Base-by-base conservation (phyloP, 2,797 vertebrate species). In the Distichodus sexfasciatus region DNA sequence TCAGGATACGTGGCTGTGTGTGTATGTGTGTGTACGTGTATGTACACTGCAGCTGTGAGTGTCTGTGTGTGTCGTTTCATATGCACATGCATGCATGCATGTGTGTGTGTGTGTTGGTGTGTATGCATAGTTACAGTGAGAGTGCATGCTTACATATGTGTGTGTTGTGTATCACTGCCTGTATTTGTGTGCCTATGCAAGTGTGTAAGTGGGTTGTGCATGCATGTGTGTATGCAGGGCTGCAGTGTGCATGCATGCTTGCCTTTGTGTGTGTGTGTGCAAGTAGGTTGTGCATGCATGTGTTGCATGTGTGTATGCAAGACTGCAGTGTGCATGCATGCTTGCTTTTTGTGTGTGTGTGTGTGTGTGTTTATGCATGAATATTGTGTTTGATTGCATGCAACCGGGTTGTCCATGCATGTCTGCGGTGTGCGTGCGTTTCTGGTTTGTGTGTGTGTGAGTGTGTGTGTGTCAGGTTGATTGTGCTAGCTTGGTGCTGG, bases 241-340 rank as follows among this genome's bases (percentile, higher is more conserved):
- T 6, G 38, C 82, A 74, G 48, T 53, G 38, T 64, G 41, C 72
- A 64, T 78, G 2, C 35, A 8, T 48, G 55, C 53, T 46, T 68
- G 23, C 36, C 12, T 38, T 41, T 48, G 57, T 78, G 44, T 75
- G 54, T 51, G 78, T 79, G 70, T 48, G 36, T 68, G 41, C 38
- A 0, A 2, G 21, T n/a, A 40, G 44, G 55, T 35, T 43, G 44
- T 54, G 54, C 72, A 60, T 71, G 50, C 31, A 1, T 5, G 11
- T 31, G 44, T 47, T 80, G 2, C 38, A 69, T 80, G 76, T 82
- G 76, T 65, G 41, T 54, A 23, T 67, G 55, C 74, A 69, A n/a
- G n/a, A n/a, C 76, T 29, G 28, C 24, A 60, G 47, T 19, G 58
- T n/a, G n/a, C n/a, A n/a, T n/a, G n/a, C n/a, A n/a, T n/a, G n/a